Conservation (phyloP, 2,797 vertebrate species). For the Astyanax mexicanus region DNA sequence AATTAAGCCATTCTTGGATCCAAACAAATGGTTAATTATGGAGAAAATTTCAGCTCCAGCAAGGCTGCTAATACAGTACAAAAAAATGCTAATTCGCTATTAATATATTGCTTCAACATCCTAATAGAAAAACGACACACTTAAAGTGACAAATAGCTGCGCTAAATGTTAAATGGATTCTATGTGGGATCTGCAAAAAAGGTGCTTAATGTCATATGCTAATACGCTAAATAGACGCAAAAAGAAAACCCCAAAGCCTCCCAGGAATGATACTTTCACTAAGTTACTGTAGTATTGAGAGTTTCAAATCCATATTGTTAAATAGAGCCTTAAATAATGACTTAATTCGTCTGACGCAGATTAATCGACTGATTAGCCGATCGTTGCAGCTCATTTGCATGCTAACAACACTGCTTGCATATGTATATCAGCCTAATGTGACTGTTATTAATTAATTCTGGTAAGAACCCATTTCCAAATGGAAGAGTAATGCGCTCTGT, state of each 20-base stretch:
- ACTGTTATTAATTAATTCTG: conserved; percentile 71
- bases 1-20: no score
- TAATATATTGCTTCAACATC: no score
- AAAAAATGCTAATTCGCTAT: no score
- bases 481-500: conserved; percentile 62
- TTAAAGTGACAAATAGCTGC: not conserved
- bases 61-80: no score
- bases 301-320: conserved; percentile 74
- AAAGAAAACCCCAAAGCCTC: not conserved
- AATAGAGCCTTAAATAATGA: conserved; percentile 71
- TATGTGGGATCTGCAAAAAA: no score
- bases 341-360: conserved; percentile 76
- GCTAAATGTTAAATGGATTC: no score
- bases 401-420: conserved; percentile 63
- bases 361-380: conserved; percentile 79
- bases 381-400: conserved; percentile 72
- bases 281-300: conserved; percentile 55
- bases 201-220: not conserved
- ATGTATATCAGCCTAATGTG: conserved; percentile 69
- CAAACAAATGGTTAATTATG: no score
- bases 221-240: not conserved
- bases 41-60: no score
- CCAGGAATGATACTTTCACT: not conserved
- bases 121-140: no score
- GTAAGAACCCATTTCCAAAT: conserved; percentile 68